phyloP scores from a whole-genome alignment of 2,797 vertebrate species.

The Todus mexicanus region DNA sequence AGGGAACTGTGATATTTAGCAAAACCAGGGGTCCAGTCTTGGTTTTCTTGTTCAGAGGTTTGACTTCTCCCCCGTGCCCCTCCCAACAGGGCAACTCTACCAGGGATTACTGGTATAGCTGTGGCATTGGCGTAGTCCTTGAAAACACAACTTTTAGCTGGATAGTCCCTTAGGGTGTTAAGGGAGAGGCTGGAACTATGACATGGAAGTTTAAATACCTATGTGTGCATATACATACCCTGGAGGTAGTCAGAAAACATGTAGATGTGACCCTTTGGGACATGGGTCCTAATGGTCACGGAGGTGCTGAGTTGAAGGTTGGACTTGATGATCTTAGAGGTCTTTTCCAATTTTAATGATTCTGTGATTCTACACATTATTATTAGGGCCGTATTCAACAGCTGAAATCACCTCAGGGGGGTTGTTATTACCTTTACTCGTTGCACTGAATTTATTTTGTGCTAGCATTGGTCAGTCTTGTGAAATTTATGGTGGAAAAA shows the following conservation, averaged over 20 bases:
- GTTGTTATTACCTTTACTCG: not conserved
- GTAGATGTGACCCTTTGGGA: too few relatives aligned
- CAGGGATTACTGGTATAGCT: not conserved
- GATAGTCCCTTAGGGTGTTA: not conserved
- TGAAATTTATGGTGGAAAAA: not conserved
- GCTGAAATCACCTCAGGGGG: not conserved
- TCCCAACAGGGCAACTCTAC: not conserved
- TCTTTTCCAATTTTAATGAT: too few relatives aligned
- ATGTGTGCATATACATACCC: too few relatives aligned
- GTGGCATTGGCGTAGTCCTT: not conserved
- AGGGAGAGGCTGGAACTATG: not conserved
- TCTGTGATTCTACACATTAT: too few relatives aligned
- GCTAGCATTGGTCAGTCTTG: not conserved
- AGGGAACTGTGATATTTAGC: not conserved
- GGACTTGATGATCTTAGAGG: too few relatives aligned
- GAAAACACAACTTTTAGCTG: not conserved
- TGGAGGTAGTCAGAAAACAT: too few relatives aligned
- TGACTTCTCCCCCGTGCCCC: fast-evolving
- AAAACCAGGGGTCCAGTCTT: not conserved
- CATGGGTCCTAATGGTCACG: too few relatives aligned
- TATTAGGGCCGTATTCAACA: not conserved
- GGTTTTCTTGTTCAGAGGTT: not conserved
- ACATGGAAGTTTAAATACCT: not conserved
- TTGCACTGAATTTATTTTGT: not conserved
- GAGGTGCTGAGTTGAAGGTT: too few relatives aligned